phyloP scores from a whole-genome alignment of 2,113 vertebrate genomes.

The Mesitornis unicolor region DNA sequence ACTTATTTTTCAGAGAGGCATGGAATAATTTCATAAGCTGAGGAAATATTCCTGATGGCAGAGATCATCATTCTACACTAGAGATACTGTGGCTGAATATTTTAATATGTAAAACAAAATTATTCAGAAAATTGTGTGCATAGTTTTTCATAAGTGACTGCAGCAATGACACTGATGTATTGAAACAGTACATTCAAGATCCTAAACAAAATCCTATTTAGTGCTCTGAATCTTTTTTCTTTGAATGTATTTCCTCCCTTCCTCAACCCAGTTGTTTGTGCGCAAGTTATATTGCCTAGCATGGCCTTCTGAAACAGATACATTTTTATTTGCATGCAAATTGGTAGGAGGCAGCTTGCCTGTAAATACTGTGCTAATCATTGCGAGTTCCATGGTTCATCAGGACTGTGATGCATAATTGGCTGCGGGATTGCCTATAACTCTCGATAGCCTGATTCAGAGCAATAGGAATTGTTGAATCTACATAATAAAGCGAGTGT shows the following conservation, averaged over 20 bases:
- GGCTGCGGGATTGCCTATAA: conserved; percentile 36
- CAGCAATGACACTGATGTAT: background rate
- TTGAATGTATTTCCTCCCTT: background rate
- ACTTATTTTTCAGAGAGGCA: background rate
- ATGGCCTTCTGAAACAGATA: background rate
- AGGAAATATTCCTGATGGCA: background rate
- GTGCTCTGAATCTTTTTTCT: background rate
- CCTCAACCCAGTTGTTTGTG: background rate
- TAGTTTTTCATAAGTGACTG: background rate
- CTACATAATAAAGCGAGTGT: conserved; percentile 60
- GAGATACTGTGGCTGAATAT: background rate
- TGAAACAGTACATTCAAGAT: background rate
- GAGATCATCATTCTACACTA: background rate
- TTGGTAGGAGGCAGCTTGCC: conserved; percentile 52
- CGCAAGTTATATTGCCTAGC: background rate
- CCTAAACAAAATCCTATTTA: background rate
- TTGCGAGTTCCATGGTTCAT: conserved; percentile 61
- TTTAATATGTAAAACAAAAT: background rate
- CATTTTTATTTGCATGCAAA: conserved; percentile 71
- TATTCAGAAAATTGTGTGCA: background rate
- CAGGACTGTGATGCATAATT: conserved; percentile 63
- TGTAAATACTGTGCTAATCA: conserved; percentile 72
- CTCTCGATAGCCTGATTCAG: conserved; percentile 45
- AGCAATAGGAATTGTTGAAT: conserved; percentile 45
- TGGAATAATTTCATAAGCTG: background rate